Conservation (phyloP, 1,140 invertebrate genomes). For the Listronotus oregonensis region DNA sequence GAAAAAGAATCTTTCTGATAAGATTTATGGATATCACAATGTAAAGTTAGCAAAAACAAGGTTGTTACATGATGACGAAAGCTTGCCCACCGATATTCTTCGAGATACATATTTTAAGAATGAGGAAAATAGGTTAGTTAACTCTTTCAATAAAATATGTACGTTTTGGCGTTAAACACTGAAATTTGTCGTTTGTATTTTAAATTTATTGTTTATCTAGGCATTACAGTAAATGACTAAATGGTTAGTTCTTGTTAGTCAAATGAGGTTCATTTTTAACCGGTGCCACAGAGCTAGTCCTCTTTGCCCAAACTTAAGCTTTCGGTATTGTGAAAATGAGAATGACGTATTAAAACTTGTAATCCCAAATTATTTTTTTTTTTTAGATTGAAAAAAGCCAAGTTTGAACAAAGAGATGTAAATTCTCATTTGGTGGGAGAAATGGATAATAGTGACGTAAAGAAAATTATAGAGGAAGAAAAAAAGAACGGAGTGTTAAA, state of each 20-base stretch:
- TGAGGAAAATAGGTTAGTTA: conserved; percentile 40
- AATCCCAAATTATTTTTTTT: too few species aligned
- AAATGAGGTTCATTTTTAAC: too few species aligned
- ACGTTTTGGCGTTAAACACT: too few species aligned
- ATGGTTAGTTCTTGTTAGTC: too few species aligned
- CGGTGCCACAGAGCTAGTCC: too few species aligned
- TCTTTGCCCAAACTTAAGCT: too few species aligned
- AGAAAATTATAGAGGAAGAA: conserved; percentile 47
- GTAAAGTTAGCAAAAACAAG: conserved; percentile 46
- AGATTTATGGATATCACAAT: conserved; percentile 52
- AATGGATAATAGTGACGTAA: conserved; percentile 48
- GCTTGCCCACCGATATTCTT: conserved; percentile 51
- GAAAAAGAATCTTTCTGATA: conserved; percentile 42
- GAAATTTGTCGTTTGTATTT: too few species aligned
- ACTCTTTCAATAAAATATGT: not conserved
- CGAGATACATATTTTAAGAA: conserved; percentile 54
- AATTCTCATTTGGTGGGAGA: conserved; percentile 48
- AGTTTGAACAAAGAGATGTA: conserved; percentile 53
- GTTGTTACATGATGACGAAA: conserved; percentile 48
- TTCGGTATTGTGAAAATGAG: too few species aligned
- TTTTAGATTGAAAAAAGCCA: conserved; percentile 47
- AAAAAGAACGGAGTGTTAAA: conserved; percentile 41
- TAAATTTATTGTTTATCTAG: too few species aligned
- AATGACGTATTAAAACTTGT: too few species aligned
- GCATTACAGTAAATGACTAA: too few species aligned